Evolutionary conservation across 2,888 invertebrate genomes (phyloP), one percentile per base, ranked within the genome.

Genomic region (Himalopsyche anomala): DNA sequence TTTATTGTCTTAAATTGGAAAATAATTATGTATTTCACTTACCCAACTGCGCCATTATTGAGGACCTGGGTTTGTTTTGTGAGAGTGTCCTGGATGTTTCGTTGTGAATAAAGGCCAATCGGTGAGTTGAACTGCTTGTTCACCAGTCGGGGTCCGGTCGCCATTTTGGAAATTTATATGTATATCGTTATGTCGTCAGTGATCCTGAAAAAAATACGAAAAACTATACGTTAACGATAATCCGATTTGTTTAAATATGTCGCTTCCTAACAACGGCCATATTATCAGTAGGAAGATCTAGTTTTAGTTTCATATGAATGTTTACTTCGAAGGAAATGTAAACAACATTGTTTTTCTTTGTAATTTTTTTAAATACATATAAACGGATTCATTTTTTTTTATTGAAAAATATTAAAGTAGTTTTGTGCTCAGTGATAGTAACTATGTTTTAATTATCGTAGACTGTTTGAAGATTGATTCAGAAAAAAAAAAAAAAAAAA

Each of bases 61-160:
- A 97, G 94, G 90, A 96, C 94, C 91, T 95, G 95, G 89, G 96
- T 93, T 91, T 97, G 97, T 90, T 96, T 95, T 91, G 95, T 94
- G 90, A 97, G 93, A 55, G 97, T 96, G 91, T 96, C 97, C 91
- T 96, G 95, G 89, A 97, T 95, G 91, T 96, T 96, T 90, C 95
- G 94, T 90, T 95, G 95, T 56, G 97, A 97, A 92, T 97, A 97
- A 86, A 97, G 93, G 91, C 96, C 96, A 90, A 97, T 96, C 89
- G 97, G 97, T 89, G 97, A 96, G 93, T 97, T 97, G 94, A 97
- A 97, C 92, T 97, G 97, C 92, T 96, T 97, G 94, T 97, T 97
- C 89, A 97, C 96, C 92, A 97, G 93, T 90, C 95, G 94, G 90
- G 94, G 94, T 92, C 94, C 94, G 90, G 94, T 94, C 90, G 96